Evolutionary conservation across 2,797 vertebrate genomes (phyloP), one percentile per base, ranked within the genome.

Genomic region (Takifugu rubripes): DNA sequence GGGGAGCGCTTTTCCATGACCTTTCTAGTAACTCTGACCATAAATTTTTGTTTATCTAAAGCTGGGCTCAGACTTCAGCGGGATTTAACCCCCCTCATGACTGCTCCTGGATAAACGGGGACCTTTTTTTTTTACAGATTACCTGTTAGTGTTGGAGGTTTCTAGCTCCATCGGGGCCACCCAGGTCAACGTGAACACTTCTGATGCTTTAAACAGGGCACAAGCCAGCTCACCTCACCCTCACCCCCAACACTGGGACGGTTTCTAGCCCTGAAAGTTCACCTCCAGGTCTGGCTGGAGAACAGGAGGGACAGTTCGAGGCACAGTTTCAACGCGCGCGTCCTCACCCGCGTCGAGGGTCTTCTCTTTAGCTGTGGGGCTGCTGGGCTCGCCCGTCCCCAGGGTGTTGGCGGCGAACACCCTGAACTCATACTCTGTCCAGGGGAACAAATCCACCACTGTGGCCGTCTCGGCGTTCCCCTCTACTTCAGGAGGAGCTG

Each of bases 341-440:
- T 17, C 85, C 92, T 36, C 90, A 98, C 97, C 71, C 63, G 95
- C 89, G 49, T 93, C 93, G 77, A 90, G 75, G 11, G 95, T 98
- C 88, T 70, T 94, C 49, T 93, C 90, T 85, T 82, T 93, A n/a
- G 87, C 87, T 0, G 96, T 97, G 0, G 95, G 92, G 76, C 89
- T 87, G 73, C 97, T 99, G 2, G 96, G 93, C 5, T 96, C 93
- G 81, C 97, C 97, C 6, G 87, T 93, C 21, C 97, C 97, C 84
- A 98, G 6, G 0, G 94, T 95, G 85, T 97, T 99, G 56, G 91
- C 94, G 58, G 97, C 97, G n/a, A 92, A 92, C 67, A 99, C 92
- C 16, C 94, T 92, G 84, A 99, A 99, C 84, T 99, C 95, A 36
- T 98, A 99, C 29, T 98, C 94, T 66, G 93, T 95, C 96, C 96